A percentile compares a stretch with the other conserved stretches of the same genome.
Evolutionary conservation across 2,797 vertebrate genomes (phyloP).

Genomic region (Eulemur rubriventer): DNA sequence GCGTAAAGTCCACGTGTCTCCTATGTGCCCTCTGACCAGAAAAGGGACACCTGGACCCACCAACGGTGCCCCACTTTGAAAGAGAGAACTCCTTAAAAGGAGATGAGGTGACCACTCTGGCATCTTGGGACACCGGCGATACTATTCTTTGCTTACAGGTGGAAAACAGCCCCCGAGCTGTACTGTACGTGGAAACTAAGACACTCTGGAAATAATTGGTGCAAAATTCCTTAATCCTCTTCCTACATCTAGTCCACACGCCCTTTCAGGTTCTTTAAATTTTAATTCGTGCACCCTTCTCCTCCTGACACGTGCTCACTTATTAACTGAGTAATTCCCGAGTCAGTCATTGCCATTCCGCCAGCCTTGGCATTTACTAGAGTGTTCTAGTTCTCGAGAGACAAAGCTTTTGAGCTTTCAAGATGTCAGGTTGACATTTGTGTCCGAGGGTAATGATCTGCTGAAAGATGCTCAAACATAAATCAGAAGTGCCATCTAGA

Average conservation of each 20-base stretch:
- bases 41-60: not conserved
- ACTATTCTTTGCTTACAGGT: not conserved
- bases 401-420: conserved; percentile 7
- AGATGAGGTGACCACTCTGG: not conserved
- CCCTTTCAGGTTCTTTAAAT: not conserved
- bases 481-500: not conserved
- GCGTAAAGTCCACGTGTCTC: not conserved
- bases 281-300: not conserved
- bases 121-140: not conserved
- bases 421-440: conserved; percentile 56
- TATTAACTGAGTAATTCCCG: not conserved
- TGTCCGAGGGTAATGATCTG: not conserved
- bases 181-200: not conserved
- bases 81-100: not conserved
- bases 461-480: not conserved
- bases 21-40: not conserved
- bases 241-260: not conserved
- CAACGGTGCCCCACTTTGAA: not conserved
- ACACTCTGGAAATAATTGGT: not conserved
- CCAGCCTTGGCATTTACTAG: conserved; percentile 48
- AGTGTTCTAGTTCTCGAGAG: not conserved
- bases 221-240: not conserved
- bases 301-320: not conserved
- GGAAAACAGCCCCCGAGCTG: not conserved
- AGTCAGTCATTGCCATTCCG: not conserved